Conservation (phyloP, 2,888 invertebrate genomes). For the Dryobotodes eremita region DNA sequence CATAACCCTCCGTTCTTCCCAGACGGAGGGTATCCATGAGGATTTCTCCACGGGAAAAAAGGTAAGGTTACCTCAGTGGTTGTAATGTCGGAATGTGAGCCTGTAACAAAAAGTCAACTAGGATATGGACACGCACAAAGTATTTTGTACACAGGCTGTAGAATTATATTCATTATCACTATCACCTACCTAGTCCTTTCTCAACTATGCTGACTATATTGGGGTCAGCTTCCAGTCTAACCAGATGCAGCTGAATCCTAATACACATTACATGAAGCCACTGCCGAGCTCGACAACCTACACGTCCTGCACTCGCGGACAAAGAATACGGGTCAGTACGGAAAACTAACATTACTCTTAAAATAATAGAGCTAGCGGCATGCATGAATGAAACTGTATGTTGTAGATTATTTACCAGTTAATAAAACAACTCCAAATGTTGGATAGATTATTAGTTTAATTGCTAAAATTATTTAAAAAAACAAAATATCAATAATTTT, state of each 20-base stretch:
- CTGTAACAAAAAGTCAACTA: background rate
- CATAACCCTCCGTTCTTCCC: background rate
- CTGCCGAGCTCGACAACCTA: background rate
- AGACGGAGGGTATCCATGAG: background rate
- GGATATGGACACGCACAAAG: background rate
- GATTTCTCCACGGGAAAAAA: background rate
- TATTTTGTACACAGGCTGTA: background rate
- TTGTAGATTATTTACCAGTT: no score
- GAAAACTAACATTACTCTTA: no score
- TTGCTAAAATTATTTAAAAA: no score
- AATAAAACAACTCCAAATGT: no score
- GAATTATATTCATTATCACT: background rate
- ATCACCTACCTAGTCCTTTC: background rate
- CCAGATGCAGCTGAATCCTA: background rate
- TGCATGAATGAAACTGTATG: no score
- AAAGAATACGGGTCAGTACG: no score
- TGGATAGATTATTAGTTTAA: no score
- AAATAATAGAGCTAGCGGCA: no score
- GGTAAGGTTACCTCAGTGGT: background rate
- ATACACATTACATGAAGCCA: background rate
- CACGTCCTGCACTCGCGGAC: no score
- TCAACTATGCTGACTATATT: background rate
- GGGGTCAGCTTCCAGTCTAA: no score
- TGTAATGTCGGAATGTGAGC: background rate
- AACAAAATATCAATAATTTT: no score